phyloP scores from a whole-genome alignment of 2,888 invertebrate species.

The Leuctra nigra region DNA sequence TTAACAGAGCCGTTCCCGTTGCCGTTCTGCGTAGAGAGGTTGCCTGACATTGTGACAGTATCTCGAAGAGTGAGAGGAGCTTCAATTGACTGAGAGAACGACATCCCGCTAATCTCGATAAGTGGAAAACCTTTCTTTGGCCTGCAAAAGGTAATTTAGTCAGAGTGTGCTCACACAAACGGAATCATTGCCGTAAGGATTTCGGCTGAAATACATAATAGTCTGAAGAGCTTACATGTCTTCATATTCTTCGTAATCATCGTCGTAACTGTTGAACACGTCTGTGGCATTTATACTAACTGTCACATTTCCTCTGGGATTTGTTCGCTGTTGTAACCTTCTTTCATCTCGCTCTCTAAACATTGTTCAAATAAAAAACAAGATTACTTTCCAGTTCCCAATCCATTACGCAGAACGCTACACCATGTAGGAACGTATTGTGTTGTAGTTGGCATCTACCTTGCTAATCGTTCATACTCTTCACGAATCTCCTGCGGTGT shows the following conservation, averaged over 20 bases:
- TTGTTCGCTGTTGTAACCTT: conserved; percentile 80
- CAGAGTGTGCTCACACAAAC: neutral
- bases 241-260: conserved; percentile 54
- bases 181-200: neutral
- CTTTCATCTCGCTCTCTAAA: conserved; percentile 76
- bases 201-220: too few relatives aligned
- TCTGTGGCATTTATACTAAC: conserved; percentile 90
- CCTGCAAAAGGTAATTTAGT: conserved; percentile 6
- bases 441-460: too few relatives aligned
- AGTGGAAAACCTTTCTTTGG: conserved; percentile 53
- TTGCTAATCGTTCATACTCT: conserved; percentile 78
- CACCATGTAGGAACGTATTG: too few relatives aligned
- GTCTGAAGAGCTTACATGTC: conserved; percentile 37
- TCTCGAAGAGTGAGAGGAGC: conserved; percentile 83
- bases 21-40: conserved; percentile 81
- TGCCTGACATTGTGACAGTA: conserved; percentile 76
- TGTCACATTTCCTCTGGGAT: conserved; percentile 82
- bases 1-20: conserved; percentile 74
- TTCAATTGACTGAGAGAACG: conserved; percentile 87
- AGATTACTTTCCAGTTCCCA: too few relatives aligned
- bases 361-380: too few relatives aligned
- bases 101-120: conserved; percentile 90
- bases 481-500: conserved; percentile 95
- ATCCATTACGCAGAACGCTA: too few relatives aligned
- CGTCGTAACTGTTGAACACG: conserved; percentile 76